phyloP scores from a whole-genome alignment of 2,797 vertebrate genomes.

The Bucorvus abyssinicus region DNA sequence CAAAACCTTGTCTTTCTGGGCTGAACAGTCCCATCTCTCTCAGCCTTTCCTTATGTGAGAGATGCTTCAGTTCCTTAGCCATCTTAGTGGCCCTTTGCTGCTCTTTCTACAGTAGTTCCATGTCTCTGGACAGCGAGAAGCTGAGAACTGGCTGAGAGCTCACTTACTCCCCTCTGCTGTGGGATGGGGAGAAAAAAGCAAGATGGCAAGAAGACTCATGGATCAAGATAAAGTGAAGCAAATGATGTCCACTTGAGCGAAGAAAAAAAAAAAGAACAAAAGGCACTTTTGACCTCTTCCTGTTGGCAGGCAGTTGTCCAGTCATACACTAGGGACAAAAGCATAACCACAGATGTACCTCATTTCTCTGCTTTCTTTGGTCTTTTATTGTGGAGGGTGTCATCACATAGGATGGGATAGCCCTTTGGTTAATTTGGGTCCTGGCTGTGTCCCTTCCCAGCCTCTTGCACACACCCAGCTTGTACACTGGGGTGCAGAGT shows the following conservation, averaged over 20 bases:
- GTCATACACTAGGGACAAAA: not conserved
- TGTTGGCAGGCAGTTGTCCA: not conserved
- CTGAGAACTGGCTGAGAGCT: not conserved
- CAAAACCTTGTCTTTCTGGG: not conserved
- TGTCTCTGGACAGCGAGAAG: not conserved
- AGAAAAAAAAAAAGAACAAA: not conserved
- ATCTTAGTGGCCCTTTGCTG: not conserved
- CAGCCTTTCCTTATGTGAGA: not conserved
- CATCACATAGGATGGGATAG: not conserved
- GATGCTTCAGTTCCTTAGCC: not conserved
- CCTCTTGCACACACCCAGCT: not conserved
- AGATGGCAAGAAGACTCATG: not conserved
- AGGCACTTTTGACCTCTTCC: not conserved
- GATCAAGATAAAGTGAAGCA: not conserved
- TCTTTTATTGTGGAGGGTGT: not conserved
- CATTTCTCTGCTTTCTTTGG: not conserved
- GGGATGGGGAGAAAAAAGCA: not conserved
- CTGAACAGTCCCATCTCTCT: not conserved
- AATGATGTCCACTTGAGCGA: not conserved
- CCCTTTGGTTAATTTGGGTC: not conserved
- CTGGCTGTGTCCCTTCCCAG: not conserved
- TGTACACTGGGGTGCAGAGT: accelerated
- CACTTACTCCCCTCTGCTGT: not conserved
- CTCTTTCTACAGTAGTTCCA: not conserved
- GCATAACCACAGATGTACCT: not conserved